Evolutionary conservation across 2,797 vertebrate genomes (phyloP), one percentile per base, ranked within the genome.

Genomic region (Sebastes reedi): DNA sequence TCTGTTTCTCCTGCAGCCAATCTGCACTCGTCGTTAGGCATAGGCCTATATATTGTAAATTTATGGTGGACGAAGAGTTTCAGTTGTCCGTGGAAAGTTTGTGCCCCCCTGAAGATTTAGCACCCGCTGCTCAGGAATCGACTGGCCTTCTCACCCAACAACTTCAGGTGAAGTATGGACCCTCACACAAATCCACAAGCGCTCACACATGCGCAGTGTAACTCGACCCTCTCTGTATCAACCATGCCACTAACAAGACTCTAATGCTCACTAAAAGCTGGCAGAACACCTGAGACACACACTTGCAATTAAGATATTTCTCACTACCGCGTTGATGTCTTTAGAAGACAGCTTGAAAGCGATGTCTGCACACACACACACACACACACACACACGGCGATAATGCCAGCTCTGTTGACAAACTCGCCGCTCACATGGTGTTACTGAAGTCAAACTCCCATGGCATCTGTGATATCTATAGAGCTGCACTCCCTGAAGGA

Each of bases 391-490:
- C 39, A 42, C 39, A 42, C 39, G 30, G n/a, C 52, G 42, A 80
- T 58, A 59, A 71, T 59, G 66, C 59, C 79, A 81, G 58, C 62
- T 82, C 68, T 84, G 80, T 78, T 84, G 82, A 80, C 81, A 88
- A 85, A 84, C 66, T 84, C 82, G 62, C 67, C 76, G 56, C 70
- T 88, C 75, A 61, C 29, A 64, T 77, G 68, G 30, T 69, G 61
- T 72, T 56, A 36, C 65, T 50, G 76, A 59, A 79, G 78, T 67
- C 84, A 83, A 88, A 88, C 69, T 87, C 82, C 68, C 62, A 42
- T 75, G 82, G 79, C 76, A 82, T 92, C 71, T 87, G 70, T 74
- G 85, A 87, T 89, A 83, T 88, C 83, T 88, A 76, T 65, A 84
- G 81, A 79, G 82, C 89, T 67, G 66, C 42, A 22, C 18, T 81